These are phyloP conservation scores for Diabrotica undecimpunctata DNA, from an alignment of 1,140 invertebrate species.

Conservation along the genomic window DNA sequence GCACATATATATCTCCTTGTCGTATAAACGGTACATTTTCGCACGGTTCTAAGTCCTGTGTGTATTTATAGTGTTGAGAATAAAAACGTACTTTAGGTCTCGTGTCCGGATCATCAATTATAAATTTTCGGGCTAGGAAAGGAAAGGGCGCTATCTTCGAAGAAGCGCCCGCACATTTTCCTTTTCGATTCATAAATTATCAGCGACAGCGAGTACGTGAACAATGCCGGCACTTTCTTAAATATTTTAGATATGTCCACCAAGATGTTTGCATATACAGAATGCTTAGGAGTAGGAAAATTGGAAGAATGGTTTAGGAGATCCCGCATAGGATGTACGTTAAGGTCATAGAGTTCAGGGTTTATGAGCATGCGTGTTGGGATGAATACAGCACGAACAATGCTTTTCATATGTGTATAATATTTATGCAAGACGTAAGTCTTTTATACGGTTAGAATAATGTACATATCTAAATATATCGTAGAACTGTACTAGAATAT, in stretches of 20 bases:
- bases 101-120: not conserved
- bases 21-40: not conserved
- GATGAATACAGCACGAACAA: no score
- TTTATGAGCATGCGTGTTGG: no score
- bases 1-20: not conserved
- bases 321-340: no score
- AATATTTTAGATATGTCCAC: not conserved
- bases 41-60: not conserved
- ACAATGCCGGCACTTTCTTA: not conserved
- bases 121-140: not conserved
- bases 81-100: not conserved
- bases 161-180: not conserved
- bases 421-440: no score
- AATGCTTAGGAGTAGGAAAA: no score
- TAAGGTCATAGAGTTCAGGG: no score
- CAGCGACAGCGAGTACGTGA: not conserved
- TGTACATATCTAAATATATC: no score
- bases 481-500: no score
- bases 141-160: not conserved
- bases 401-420: no score
- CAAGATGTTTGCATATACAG: no score
- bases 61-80: slow-evolving; percentile 2
- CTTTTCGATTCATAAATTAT: not conserved
- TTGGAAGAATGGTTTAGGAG: no score
- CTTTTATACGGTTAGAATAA: no score